Evolutionary conservation across 2,888 invertebrate species (phyloP), one percentile per base, ranked within the genome.

Genomic region (Zygogramma bicolorata): DNA sequence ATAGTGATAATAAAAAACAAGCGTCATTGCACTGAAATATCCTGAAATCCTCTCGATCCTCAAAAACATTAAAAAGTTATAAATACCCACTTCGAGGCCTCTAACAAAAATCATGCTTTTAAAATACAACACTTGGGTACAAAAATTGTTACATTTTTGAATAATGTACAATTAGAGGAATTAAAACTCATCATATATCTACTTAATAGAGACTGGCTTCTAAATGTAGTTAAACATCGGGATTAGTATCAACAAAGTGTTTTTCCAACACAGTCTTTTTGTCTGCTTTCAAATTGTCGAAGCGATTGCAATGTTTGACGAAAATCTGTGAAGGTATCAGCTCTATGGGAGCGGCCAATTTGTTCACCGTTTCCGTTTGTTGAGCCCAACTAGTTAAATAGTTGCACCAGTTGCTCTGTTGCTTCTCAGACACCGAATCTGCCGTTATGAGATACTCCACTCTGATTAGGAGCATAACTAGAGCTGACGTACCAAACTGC

Each of bases 401-500:
- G 74, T 88, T 88, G 8, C 86, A 88, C 90, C 91, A 91, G 29
- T 84, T 84, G 25, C 76, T 78, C 57, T 81, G 81, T 68, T 88
- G 86, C 49, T 83, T 83, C 31, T 85, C 84, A 3, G 80, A 81
- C 5, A 79, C 81, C 29, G 83, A 82, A 29, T 82, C 83, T 3
- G 85, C 82, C 0, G 88, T 86, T 59, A 88, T 87, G 25, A 89
- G 78, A 70, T 85, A 85, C 77, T 90, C 89, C 1, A 88, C 88
- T 75, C 89, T 87, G 71, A 90, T 88, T 38, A 90, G 83, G 81
- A 90, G 85, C 65, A 88, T 86, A 8, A 88, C 87, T 72, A 91
- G 81, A 22, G 90, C 88, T 3, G 91, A 90, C 34, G 90, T 87
- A 20, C 91, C 90, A 80, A 91, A 90, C 90, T 91, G 82, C 38